Evolutionary conservation across 2,888 invertebrate genomes (phyloP).

Genomic region (Tribolium freemani): DNA sequence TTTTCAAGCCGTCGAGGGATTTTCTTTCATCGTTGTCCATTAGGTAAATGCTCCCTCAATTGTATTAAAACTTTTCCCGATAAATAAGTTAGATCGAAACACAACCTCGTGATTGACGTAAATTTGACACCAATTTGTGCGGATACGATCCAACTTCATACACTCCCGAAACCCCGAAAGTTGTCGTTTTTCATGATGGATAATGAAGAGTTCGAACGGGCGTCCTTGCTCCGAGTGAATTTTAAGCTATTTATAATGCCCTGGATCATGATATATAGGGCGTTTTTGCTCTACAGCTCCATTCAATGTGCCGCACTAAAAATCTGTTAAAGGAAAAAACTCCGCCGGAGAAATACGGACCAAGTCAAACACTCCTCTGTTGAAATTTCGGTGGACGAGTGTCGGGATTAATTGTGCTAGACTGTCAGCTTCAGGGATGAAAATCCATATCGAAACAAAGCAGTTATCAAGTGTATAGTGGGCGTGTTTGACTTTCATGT

Average conservation of each 20-base stretch:
- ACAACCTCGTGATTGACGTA: slow-evolving; percentile 7
- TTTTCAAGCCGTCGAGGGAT: neutral
- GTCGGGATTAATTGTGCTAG: slow-evolving; percentile 39
- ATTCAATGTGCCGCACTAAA: slow-evolving; percentile 8
- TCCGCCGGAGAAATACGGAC: slow-evolving; percentile 4
- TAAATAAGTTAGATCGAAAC: slow-evolving; percentile 11
- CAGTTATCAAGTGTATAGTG: slow-evolving; percentile 32
- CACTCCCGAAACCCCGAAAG: slow-evolving; percentile 4
- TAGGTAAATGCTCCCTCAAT: neutral
- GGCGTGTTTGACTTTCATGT: slow-evolving; percentile 43
- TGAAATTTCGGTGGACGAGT: slow-evolving; percentile 17
- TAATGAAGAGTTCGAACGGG: slow-evolving; percentile 27
- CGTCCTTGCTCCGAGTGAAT: slow-evolving; percentile 21
- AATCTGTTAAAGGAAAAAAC: slow-evolving; percentile 24
- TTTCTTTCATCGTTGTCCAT: neutral
- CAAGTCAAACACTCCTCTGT: slow-evolving; percentile 15
- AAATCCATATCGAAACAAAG: slow-evolving; percentile 41
- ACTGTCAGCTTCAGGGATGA: slow-evolving; percentile 40
- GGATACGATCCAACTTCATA: slow-evolving; percentile 10
- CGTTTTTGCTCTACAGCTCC: slow-evolving; percentile 15
- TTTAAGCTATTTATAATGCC: slow-evolving; percentile 35
- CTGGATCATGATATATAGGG: slow-evolving; percentile 29
- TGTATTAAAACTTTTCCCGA: slow-evolving; percentile 7
- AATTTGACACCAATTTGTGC: slow-evolving; percentile 25
- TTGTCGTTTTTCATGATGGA: slow-evolving; percentile 33